Percentiles rank a stretch among this genome's conserved stretches.
Conservation (phyloP, 92 coral and sea anemone species). For the Heteractis magnifica region DNA sequence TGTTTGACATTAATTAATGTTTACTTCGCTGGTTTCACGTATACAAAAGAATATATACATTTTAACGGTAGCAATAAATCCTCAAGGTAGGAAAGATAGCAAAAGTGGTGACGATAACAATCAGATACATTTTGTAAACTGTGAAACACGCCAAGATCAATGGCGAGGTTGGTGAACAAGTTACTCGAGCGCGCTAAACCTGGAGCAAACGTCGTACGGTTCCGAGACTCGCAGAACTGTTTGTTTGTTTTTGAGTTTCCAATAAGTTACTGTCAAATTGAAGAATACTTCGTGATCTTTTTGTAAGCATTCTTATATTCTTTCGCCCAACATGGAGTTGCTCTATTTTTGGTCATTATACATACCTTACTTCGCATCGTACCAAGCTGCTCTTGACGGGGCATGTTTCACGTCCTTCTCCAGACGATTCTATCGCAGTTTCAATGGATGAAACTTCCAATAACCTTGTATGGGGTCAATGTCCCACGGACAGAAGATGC, state of each 20-base stretch:
- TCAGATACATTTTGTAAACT: slow-evolving; percentile 3
- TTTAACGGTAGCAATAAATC: background rate
- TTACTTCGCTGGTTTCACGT: background rate
- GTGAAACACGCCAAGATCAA: background rate
- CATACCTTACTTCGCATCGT: slow-evolving; percentile 17
- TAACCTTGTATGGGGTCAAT: slow-evolving; percentile 32
- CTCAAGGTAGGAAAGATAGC: background rate
- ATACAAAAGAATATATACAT: background rate
- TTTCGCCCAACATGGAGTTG: background rate
- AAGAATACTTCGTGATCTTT: background rate
- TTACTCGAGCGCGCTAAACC: background rate
- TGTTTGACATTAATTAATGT: background rate
- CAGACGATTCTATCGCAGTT: slow-evolving; percentile 22
- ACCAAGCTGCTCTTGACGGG: slow-evolving; percentile 19
- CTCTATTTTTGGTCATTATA: background rate
- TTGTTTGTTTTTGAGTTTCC: background rate
- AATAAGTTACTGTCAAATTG: background rate
- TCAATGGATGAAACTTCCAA: slow-evolving; percentile 13
- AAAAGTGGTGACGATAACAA: background rate
- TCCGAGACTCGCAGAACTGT: background rate
- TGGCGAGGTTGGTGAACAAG: background rate
- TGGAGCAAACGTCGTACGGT: background rate
- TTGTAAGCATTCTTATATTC: background rate
- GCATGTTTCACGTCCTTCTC: slow-evolving; percentile 5
- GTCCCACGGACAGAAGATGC: slow-evolving; percentile 6